Conservation (phyloP, 1,140 invertebrate genomes). For the Penaeus chinensis region DNA sequence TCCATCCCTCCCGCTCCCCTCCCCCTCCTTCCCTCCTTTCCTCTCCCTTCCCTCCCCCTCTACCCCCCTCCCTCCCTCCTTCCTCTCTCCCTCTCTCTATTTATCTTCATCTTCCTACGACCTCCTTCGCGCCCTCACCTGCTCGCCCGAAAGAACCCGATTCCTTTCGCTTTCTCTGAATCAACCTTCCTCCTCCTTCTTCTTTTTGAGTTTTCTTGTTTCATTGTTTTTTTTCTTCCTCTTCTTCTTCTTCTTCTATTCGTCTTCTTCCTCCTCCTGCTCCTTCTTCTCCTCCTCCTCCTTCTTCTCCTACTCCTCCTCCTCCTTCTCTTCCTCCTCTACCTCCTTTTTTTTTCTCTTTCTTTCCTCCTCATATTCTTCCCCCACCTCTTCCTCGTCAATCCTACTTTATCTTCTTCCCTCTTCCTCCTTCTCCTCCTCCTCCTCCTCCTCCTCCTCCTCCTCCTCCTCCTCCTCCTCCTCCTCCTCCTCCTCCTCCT, state of each 20-base stretch:
- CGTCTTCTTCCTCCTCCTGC: background rate
- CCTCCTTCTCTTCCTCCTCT: slow-evolving; percentile 1
- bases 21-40: background rate
- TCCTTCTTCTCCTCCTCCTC: background rate
- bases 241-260: slow-evolving; percentile 1
- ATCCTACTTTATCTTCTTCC: no score
- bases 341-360: slow-evolving; percentile 6
- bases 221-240: background rate
- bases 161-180: background rate
- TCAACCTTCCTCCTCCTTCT: background rate
- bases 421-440: background rate
- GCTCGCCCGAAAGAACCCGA: background rate
- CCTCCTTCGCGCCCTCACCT: background rate
- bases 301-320: slow-evolving; percentile 16
- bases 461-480: slow-evolving; percentile 18
- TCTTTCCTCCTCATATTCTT: slow-evolving; percentile 2
- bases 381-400: background rate
- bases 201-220: background rate
- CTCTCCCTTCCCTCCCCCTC: background rate
- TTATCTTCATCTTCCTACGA: background rate
- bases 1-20: background rate
- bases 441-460: slow-evolving; percentile 7
- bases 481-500: background rate
- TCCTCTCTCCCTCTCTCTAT: slow-evolving; percentile 18
- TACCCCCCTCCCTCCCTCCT: background rate